Conservation (phyloP, 35 echinoderm and acorn worm genomes). For the Patiria miniata region DNA sequence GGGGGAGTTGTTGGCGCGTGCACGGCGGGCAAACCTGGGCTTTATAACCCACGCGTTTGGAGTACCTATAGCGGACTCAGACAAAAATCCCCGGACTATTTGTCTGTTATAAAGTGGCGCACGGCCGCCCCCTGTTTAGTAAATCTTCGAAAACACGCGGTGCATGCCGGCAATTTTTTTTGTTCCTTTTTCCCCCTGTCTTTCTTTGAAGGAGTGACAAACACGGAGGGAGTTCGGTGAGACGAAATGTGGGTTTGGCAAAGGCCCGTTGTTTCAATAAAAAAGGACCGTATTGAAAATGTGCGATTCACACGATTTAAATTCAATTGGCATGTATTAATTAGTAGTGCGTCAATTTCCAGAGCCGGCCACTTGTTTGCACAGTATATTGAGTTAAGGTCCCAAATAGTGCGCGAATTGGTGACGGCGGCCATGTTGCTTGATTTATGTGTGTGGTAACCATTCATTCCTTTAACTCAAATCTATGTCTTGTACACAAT, state of each 20-base stretch:
- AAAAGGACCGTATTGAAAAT: background rate
- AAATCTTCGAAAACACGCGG: background rate
- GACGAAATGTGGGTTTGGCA: background rate
- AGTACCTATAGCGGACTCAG: background rate
- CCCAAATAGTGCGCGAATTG: too few species aligned
- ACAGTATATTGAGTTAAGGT: background rate
- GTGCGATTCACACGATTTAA: conserved; percentile 16
- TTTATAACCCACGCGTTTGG: too few species aligned
- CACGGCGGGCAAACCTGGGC: too few species aligned
- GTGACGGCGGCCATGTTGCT: too few species aligned
- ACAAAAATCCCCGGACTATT: background rate
- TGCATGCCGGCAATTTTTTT: background rate
- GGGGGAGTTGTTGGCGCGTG: background rate
- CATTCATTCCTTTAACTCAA: too few species aligned
- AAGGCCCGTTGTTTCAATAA: background rate
- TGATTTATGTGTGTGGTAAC: too few species aligned
- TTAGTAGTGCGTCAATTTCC: background rate
- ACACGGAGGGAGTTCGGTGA: background rate
- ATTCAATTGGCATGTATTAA: conserved; percentile 7
- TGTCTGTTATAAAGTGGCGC: background rate
- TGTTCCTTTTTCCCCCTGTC: too few species aligned
- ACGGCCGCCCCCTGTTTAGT: background rate
- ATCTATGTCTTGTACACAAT: too few species aligned
- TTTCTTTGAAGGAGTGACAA: background rate
- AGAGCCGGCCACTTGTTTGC: background rate